These are phyloP conservation scores for Hypomesus transpacificus DNA, from an alignment of 2,113 vertebrate genomes.

Conservation along the genomic window DNA sequence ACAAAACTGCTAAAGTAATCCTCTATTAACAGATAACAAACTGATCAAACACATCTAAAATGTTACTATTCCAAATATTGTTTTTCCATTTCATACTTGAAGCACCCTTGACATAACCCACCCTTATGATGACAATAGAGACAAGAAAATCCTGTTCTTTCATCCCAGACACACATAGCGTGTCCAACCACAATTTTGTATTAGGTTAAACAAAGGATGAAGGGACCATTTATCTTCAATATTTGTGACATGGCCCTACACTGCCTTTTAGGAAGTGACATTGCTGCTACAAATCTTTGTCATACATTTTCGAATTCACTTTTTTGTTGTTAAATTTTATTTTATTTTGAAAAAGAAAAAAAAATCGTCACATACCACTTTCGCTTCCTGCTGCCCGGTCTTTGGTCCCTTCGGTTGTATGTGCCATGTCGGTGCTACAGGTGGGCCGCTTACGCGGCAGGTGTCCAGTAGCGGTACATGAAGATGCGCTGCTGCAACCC, in stretches of 20 bases:
- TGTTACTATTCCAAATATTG: neutral
- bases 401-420: conserved; percentile 35
- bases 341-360: too few relatives aligned
- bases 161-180: neutral
- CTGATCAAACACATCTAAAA: neutral
- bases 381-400: conserved; percentile 26
- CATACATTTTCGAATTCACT: too few relatives aligned
- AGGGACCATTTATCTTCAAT: too few relatives aligned
- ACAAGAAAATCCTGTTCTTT: conserved; percentile 17
- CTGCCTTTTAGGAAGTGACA: too few relatives aligned
- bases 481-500: conserved; percentile 3
- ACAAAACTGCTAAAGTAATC: too few relatives aligned
- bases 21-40: too few relatives aligned
- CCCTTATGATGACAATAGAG: neutral
- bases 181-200: neutral
- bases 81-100: neutral
- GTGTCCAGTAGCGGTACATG: conserved; percentile 16
- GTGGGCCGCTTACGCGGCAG: conserved; percentile 37
- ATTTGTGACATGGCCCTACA: too few relatives aligned
- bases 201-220: neutral
- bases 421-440: conserved; percentile 68
- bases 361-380: conserved; percentile 43
- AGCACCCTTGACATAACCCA: too few relatives aligned
- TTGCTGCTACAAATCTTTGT: too few relatives aligned
- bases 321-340: neutral